phyloP scores from a whole-genome alignment of 2,113 vertebrate genomes.

The Alethe castanea region DNA sequence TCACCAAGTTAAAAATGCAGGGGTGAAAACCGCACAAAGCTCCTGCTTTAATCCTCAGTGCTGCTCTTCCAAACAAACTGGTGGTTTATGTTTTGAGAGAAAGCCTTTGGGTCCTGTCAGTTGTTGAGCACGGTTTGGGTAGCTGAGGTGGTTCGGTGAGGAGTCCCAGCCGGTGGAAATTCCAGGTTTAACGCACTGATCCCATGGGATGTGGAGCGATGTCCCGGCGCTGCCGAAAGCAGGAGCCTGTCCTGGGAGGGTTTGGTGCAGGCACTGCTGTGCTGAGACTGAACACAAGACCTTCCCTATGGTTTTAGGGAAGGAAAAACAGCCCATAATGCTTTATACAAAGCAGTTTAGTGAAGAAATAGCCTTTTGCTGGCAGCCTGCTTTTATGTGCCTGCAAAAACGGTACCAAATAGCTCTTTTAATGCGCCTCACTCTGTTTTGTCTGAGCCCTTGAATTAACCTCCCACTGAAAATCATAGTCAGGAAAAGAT shows the following conservation, averaged over 20 bases:
- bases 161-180: not conserved
- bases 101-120: not conserved
- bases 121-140: not conserved
- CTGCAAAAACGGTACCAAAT: not conserved
- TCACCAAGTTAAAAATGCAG: not conserved
- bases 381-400: not conserved
- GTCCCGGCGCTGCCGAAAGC: fast-evolving
- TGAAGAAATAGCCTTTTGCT: not conserved
- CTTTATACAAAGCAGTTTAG: not conserved
- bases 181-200: not conserved
- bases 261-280: not conserved
- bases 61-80: not conserved
- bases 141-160: not conserved
- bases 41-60: not conserved
- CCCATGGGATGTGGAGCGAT: not conserved
- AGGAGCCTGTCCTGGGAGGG: not conserved
- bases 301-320: not conserved
- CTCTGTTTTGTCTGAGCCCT: not conserved
- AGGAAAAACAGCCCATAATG: not conserved
- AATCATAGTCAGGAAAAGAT: not conserved
- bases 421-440: not conserved
- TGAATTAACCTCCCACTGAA: not conserved
- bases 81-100: not conserved
- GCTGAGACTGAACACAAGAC: not conserved
- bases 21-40: not conserved